A percentile compares a stretch with the other conserved stretches of the same genome.
These are phyloP conservation scores for Phylloscopus collybita DNA, from an alignment of 2,797 vertebrate genomes.

Conservation along the genomic window DNA sequence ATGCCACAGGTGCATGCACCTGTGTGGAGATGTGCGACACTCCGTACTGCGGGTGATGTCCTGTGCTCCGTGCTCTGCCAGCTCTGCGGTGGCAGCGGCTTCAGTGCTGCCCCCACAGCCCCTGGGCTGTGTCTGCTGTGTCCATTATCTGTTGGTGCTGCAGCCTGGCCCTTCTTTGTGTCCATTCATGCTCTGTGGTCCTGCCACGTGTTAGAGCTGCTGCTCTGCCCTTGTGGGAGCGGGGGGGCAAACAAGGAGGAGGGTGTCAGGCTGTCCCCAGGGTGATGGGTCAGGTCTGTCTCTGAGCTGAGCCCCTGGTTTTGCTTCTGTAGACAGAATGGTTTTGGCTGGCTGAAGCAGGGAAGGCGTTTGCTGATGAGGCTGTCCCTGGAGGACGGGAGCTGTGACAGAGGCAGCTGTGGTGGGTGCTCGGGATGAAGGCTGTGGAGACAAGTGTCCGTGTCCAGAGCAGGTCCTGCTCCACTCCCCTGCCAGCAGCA, in stretches of 20 bases:
- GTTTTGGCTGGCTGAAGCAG: background rate
- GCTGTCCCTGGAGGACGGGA: background rate
- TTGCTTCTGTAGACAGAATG: background rate
- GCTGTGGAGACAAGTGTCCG: background rate
- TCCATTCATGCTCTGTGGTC: accelerated
- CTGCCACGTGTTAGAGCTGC: background rate
- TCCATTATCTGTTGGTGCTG: background rate
- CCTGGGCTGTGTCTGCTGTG: accelerated
- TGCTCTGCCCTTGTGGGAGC: background rate
- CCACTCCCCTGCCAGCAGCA: accelerated
- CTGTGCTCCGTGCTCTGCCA: background rate
- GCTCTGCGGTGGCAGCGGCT: background rate
- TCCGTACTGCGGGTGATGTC: background rate
- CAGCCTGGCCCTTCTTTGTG: background rate
- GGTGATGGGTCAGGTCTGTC: background rate
- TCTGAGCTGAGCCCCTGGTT: background rate
- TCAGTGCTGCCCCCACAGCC: accelerated
- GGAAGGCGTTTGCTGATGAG: background rate
- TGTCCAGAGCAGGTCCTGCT: background rate
- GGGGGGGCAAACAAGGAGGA: accelerated
- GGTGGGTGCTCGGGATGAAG: background rate
- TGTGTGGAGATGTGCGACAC: background rate
- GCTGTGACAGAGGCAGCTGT: background rate
- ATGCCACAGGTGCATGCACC: background rate
- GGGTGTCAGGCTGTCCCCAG: background rate